Base-by-base conservation (phyloP, 64 coral and sea anemone species). In the Montipora efflorescens region DNA sequence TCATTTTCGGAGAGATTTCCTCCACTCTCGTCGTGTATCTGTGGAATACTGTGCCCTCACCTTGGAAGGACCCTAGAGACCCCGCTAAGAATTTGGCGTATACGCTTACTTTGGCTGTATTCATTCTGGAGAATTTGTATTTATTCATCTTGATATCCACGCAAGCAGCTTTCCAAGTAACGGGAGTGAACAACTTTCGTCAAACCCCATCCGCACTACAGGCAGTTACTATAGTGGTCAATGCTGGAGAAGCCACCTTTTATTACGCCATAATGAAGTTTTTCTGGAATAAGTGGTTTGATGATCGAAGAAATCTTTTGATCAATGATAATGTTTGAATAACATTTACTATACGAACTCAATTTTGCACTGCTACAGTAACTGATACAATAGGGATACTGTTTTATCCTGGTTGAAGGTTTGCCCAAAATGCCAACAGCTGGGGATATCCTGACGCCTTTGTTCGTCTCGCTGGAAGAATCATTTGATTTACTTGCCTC, bases 221-320 rank as follows among this genome's bases (percentile, higher is more conserved):
- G 71, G 50, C 68, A 3, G 12, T 76, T 53, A 55, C 57, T 44
- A 46, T 77, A 7, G 75, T 76, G 5, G 70, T 77, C 8, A 76
- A 76, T 43, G 48, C 72, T 25, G 72, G 48, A 3, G 87, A 89
- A 89, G 87, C 87, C 22, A 45, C 72, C 4, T 88, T 88, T 77
- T 76, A 88, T 28, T 88, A 76, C 72, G 87, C 87, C 70, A 8
- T 88, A 48, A 76, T 88, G 87, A 88, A 88, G 51, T 88, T 88
- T 21, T 88, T 88, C 18, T 88, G 87, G 87, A 88, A 88, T 57
- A 88, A 88, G 58, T 48, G 45, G 57, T 88, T 88, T 88, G 87
- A 88, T n/a, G 87, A 88, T 51, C 11, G 55, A 57, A 88, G 28
- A 55, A 76, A 88, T 28, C 72, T 88, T 12, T 76, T 88, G 50